These are phyloP conservation scores for Sebastiscus tertius DNA, from an alignment of 2,797 vertebrate genomes.

Conservation along the genomic window DNA sequence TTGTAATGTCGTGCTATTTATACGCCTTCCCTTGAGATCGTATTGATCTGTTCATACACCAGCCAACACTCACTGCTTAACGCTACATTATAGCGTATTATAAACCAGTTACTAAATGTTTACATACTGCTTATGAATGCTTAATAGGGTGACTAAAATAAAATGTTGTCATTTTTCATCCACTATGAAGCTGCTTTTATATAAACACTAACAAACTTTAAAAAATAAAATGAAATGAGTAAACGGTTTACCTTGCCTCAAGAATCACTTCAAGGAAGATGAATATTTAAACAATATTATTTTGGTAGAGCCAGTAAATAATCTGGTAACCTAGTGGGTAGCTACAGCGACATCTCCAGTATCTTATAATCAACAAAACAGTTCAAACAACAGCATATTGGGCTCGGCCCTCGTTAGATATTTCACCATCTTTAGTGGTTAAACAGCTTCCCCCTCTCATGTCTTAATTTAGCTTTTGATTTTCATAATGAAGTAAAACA, in stretches of 20 bases:
- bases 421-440: not conserved
- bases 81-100: not conserved
- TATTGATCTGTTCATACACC: not conserved
- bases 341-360: not conserved
- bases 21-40: too few relatives aligned
- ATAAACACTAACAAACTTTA: not conserved
- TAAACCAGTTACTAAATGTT: not conserved
- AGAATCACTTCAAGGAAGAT: not conserved
- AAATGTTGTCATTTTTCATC: not conserved
- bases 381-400: not conserved
- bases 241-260: not conserved
- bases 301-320: not conserved
- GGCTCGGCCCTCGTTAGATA: not conserved
- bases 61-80: not conserved
- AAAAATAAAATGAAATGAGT: not conserved
- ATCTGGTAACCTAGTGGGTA: not conserved
- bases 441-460: not conserved
- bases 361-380: not conserved
- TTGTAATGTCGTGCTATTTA: too few relatives aligned
- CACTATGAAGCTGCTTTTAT: not conserved
- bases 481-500: not conserved
- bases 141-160: not conserved
- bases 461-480: not conserved
- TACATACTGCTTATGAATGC: not conserved
- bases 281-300: not conserved